Evolutionary conservation across 2,888 invertebrate species (phyloP).

Genomic region (Rhagophthalmus giganteus): DNA sequence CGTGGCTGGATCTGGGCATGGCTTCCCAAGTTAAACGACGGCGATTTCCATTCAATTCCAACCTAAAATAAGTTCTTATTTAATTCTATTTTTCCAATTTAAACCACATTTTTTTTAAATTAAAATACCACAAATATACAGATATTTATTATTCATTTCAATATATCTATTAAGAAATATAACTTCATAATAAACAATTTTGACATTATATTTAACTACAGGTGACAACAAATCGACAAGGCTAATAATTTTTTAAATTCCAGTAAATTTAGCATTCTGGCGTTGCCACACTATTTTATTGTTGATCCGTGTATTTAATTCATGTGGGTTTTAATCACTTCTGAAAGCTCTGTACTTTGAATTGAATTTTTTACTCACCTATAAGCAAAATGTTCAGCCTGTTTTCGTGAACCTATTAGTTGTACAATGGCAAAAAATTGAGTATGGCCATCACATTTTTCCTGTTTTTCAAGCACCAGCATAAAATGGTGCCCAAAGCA

Average conservation of each 20-base stretch:
- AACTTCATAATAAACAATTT: slow-evolving; percentile 1
- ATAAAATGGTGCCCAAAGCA: slow-evolving; percentile 99
- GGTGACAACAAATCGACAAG: background rate
- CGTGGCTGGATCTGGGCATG: slow-evolving; percentile 97
- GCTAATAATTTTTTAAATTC: background rate
- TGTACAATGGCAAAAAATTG: slow-evolving; percentile 99
- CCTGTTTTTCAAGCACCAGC: slow-evolving; percentile 98
- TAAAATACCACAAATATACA: slow-evolving; percentile 8
- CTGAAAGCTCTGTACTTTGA: too few species aligned
- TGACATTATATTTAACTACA: background rate
- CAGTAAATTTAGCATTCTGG: too few species aligned
- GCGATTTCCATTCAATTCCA: slow-evolving; percentile 95
- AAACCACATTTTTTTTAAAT: too few species aligned
- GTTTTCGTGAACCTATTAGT: slow-evolving; percentile 96
- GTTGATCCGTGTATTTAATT: too few species aligned
- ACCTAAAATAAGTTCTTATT: slow-evolving; percentile 56
- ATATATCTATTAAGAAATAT: too few species aligned
- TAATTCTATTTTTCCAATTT: slow-evolving; percentile 2
- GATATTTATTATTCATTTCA: too few species aligned
- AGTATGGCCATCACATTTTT: slow-evolving; percentile 95
- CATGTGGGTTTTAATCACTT: too few species aligned
- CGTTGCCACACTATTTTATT: too few species aligned
- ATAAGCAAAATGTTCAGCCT: slow-evolving; percentile 99
- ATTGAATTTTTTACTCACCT: too few species aligned
- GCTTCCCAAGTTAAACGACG: slow-evolving; percentile 98